Base-by-base conservation (phyloP, 2,888 invertebrate species). In the Mayetiola destructor region DNA sequence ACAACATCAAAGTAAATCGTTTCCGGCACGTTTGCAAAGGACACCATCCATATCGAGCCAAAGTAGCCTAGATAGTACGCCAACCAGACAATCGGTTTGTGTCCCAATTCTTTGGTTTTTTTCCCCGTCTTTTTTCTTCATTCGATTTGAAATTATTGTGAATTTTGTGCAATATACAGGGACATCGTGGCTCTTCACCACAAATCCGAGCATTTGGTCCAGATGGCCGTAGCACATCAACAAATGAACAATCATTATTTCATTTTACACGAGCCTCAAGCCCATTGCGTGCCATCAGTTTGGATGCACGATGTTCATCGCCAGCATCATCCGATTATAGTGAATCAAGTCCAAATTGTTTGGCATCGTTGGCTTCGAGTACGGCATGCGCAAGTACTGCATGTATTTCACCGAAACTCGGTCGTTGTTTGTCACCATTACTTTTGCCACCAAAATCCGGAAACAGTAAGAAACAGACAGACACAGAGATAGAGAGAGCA, bases 181-280 rank as follows among this genome's bases (percentile, higher is more conserved):
- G 81, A 62, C 86, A 86, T 66, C 83, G 88, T 39, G 87, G 86
- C 8, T 86, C 87, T 0, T 88, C 88, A 1, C 88, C 88, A 1
- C 88, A 88, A 62, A 88, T 88, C 62, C 79, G 88, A 61, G 85
- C 88, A 0, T 88, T 85, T 64, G 87, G 85, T 20, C 88, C 88
- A 0, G 88, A 88, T 66, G 88, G 88, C 1, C 80, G 85, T 54
- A 75, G 74, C 18, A 79, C 82, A 2, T 60, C 71, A 39, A 67
- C 71, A 36, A 64, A 67, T 54, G 72, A 72, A 58, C 66, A 64
- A 62, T 61, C 20, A 9, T 36, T 16, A 23, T n/a, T 48, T n/a
- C 58, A 68, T 77, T 74, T 57, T 73, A 76, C 78, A 0, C 73
- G 87, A 57, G 86, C 87, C 0, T 87, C 88, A 1, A 88, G 88